phyloP scores from a whole-genome alignment of 1,140 invertebrate genomes.

The Zeugodacus cucurbitae region DNA sequence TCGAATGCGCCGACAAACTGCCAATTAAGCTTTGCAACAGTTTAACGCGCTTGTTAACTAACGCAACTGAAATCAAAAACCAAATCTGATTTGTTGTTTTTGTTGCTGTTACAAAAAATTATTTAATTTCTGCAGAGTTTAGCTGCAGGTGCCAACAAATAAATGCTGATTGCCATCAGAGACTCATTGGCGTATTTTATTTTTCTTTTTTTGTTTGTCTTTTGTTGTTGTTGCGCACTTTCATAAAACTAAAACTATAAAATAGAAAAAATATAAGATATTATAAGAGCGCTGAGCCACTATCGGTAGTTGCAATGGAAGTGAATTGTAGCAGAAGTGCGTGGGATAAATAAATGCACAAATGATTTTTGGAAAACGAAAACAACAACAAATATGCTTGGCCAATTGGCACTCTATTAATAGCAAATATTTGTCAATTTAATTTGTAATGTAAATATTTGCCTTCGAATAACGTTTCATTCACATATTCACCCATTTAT shows the following conservation, averaged over 20 bases:
- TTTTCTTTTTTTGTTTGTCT: neutral
- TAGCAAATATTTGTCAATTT: neutral
- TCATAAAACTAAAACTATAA: neutral
- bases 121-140: neutral
- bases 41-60: neutral
- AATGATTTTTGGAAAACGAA: neutral
- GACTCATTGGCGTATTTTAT: neutral
- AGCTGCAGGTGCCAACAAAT: slow-evolving; percentile 10
- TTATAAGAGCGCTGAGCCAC: neutral
- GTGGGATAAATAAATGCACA: neutral
- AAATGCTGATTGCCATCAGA: neutral
- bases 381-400: neutral
- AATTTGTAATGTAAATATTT: neutral
- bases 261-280: too few species aligned
- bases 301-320: too few species aligned
- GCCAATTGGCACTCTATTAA: too few species aligned
- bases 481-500: neutral
- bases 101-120: neutral
- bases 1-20: neutral
- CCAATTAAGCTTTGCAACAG: neutral
- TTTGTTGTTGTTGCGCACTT: neutral
- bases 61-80: neutral
- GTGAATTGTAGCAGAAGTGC: neutral
- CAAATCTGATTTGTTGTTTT: neutral
- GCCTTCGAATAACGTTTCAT: neutral